Evolutionary conservation across 2,888 invertebrate genomes (phyloP), one percentile per base, ranked within the genome.

Genomic region (Drosophila peninsularis): DNA sequence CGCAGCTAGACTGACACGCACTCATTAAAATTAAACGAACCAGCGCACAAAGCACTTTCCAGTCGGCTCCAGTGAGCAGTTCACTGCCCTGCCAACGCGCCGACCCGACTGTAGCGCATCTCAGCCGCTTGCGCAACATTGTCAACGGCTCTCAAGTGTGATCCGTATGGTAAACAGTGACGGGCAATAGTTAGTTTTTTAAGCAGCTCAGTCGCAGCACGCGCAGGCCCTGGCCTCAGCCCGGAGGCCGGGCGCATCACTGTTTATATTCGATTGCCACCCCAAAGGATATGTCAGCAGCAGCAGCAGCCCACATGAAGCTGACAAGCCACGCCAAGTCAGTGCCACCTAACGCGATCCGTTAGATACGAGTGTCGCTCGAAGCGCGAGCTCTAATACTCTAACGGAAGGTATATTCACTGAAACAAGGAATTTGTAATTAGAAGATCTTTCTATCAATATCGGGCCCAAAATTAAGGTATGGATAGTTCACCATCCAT

Each of bases 291-390:
- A 19, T 52, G 36, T 61, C 69, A 53, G 34, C 50, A 49, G 47
- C 50, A 50, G 45, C 42, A 24, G 63, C 62, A 65, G 75, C 84
- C 79, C 82, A 82, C 76, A 80, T 67, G 80, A 90, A 90, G 91
- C 90, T 90, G 90, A 89, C 91, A 91, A 91, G 90, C 91, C 87
- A 91, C 75, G 79, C 47, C 83, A 58, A 90, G 85, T 90, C 90
- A 90, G 78, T 85, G 85, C 77, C 79, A 84, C 81, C 82, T 84
- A 88, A 84, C 80, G 78, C 84, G 83, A 89, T 90, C 79, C 80
- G 76, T 75, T 82, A 82, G 82, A 77, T 76, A 64, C 62, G 54
- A 62, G 44, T 50, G 42, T 34, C 27, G 30, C 21, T 30, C 19
- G 1, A 30, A 42, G 36, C 34, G 21, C 30, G 10, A 14, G 42